Evolutionary conservation across 2,888 invertebrate genomes (phyloP).

Genomic region (Cantharis rufa): DNA sequence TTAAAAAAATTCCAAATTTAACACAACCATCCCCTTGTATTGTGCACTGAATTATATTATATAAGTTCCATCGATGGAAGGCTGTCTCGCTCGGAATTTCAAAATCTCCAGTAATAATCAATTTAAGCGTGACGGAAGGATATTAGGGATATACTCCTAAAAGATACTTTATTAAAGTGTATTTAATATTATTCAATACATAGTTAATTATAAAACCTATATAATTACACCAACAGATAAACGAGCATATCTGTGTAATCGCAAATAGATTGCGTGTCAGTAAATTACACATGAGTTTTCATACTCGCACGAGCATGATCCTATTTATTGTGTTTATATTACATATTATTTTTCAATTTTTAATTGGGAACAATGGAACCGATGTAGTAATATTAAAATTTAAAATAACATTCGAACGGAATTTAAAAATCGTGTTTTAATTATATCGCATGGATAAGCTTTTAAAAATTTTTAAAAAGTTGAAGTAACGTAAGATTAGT

Average conservation of each 20-base stretch:
- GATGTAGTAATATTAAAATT: not conserved
- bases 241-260: slow-evolving; percentile 19
- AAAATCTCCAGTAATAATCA: not conserved
- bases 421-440: not conserved
- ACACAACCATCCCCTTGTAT: slow-evolving; percentile 21
- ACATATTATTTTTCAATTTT: not conserved
- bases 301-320: slow-evolving; percentile 11
- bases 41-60: not conserved
- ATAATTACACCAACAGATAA: slow-evolving; percentile 16
- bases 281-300: slow-evolving; percentile 20
- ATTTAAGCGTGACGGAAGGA: slow-evolving; percentile 4
- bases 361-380: not conserved
- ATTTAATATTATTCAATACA: slow-evolving; percentile 10
- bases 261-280: slow-evolving; percentile 23
- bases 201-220: slow-evolving; percentile 23
- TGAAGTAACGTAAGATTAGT: not conserved
- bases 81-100: not conserved
- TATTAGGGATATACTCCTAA: slow-evolving; percentile 6
- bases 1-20: slow-evolving; percentile 26
- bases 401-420: not conserved
- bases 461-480: not conserved
- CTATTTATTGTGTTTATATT: not conserved
- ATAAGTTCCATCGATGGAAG: not conserved
- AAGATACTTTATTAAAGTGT: not conserved
- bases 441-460: not conserved